Evolutionary conservation across 2,113 vertebrate genomes (phyloP).

Genomic region (Bos javanicus): DNA sequence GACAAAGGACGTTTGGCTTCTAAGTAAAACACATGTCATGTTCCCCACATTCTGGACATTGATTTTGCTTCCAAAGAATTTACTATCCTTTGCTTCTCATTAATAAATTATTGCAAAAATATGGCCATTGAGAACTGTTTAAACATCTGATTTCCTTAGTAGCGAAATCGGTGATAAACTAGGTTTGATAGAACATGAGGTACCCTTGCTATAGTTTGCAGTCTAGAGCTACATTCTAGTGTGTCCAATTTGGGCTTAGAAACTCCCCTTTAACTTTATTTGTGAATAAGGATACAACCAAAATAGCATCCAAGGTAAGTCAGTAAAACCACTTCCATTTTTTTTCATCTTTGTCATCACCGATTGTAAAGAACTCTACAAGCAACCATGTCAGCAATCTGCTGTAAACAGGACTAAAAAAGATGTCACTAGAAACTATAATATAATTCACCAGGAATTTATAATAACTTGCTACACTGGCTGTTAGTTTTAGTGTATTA

Average conservation of each 20-base stretch:
- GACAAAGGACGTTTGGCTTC: background rate
- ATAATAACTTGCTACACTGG: background rate
- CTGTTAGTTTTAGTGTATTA: background rate
- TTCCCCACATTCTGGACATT: background rate
- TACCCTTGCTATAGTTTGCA: background rate
- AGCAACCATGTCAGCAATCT: background rate
- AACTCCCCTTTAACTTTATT: background rate
- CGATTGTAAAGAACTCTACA: background rate
- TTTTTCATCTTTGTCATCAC: background rate
- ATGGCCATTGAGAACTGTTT: background rate
- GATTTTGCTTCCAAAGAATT: background rate
- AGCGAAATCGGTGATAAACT: background rate
- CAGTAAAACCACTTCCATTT: background rate
- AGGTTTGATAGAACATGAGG: background rate
- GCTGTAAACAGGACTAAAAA: background rate
- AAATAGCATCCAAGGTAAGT: background rate
- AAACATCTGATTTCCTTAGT: slow-evolving; percentile 11
- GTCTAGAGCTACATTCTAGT: background rate
- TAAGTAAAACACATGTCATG: background rate
- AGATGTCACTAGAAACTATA: background rate
- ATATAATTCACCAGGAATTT: background rate
- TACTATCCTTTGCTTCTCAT: background rate
- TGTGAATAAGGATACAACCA: background rate
- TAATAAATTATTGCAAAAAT: slow-evolving; percentile 20
- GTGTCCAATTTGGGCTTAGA: background rate